Base-by-base conservation (phyloP, 1,140 invertebrate species). In the Rhopalosiphum padi region DNA sequence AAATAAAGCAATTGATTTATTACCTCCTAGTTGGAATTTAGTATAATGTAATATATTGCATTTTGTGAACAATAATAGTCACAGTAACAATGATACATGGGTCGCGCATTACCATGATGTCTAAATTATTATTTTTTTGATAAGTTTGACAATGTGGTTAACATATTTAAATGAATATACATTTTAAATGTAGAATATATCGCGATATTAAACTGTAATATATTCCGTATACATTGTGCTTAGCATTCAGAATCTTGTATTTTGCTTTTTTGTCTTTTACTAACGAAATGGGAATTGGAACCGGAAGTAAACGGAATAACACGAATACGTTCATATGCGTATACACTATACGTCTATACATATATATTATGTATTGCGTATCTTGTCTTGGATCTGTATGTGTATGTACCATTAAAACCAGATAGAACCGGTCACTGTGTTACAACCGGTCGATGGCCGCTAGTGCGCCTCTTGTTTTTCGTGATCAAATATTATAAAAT, bases 251-350 rank as follows among this genome's bases (percentile, higher is more conserved):
- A 41, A 89, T 51, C 22, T 37, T 46, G 25, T 46, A 86, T 88
- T 88, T 51, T 53, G 30, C 46, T 88, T 89, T 53, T 89, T 55
- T 37, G 60, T 89, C n/a, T 53, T 89, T 37, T 53, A 51, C 87
- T 11, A 25, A 35, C 30, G 48, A 92, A 82, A n/a, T 92, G 91
- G 91, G 77, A 82, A 85, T 83, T 92, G 46, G 91, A 92, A 92
- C 91, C 91, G 91, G 91, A 92, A 92, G 91, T 92, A 92, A 92
- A 92, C 46, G 91, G 91, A 83, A 82, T 83, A 82, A 83, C 68
- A 48, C 23, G 77, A 46, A 53, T 37, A 51, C 41, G 90, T 41
- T 82, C 35, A 90, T 60, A 90, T 53, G 30, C 30, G 30, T 43
- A 85, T 87, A 35, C n/a, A 37, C 3, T 89, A 53, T 53, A 85